These are phyloP conservation scores for Agelas oroides DNA, from an alignment of 37 sponge, comb jelly and placozoan species.

Conservation along the genomic window DNA sequence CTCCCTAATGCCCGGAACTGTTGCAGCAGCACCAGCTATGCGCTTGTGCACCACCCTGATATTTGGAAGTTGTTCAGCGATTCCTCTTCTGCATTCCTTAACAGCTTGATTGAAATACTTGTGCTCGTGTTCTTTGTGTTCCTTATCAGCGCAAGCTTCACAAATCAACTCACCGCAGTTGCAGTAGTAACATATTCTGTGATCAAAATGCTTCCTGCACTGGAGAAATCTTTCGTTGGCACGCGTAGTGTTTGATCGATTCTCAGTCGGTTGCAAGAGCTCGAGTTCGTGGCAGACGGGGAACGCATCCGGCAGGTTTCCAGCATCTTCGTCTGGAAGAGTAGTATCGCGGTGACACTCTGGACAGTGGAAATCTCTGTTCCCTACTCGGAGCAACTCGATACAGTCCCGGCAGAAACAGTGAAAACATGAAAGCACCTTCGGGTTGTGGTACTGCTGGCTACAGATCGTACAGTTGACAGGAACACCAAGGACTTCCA, in stretches of 20 bases:
- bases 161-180: slow-evolving; percentile 3
- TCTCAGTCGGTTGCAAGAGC: not conserved
- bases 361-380: not conserved
- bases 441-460: not conserved
- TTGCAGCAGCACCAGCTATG: not conserved
- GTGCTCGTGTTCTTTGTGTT: not conserved
- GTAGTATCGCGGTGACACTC: not conserved
- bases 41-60: not conserved
- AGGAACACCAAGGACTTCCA: not conserved
- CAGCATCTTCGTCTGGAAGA: not conserved
- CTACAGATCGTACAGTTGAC: not conserved
- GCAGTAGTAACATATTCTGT: not conserved
- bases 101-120: not conserved
- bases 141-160: not conserved
- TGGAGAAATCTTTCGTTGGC: too few relatives aligned
- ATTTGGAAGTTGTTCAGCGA: not conserved
- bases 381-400: not conserved
- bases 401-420: slow-evolving; percentile 1
- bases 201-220: too few relatives aligned
- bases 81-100: not conserved
- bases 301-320: slow-evolving; percentile 2
- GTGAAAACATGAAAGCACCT: slow-evolving; percentile 24
- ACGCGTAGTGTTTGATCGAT: too few relatives aligned
- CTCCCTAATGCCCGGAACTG: not conserved
- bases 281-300: slow-evolving; percentile 3